Conservation (phyloP, 2,888 invertebrate genomes). For the Morinoia aosen region DNA sequence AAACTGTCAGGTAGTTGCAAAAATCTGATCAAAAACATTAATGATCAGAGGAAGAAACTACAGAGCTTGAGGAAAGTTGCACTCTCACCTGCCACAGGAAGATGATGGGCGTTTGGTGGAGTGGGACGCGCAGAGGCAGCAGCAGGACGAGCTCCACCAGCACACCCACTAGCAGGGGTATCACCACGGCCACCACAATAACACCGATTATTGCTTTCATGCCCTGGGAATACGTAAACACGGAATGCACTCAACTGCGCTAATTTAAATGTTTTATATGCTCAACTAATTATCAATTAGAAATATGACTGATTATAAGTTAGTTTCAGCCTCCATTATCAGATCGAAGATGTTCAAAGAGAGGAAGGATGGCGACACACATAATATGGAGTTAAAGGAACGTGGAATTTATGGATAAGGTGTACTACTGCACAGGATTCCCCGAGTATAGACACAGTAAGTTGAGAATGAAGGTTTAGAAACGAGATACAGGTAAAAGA, state of each 20-base stretch:
- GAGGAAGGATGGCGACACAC: too few relatives aligned
- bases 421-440: too few relatives aligned
- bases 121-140: constrained; percentile 91
- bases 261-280: not conserved
- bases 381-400: too few relatives aligned
- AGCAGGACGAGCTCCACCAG: constrained; percentile 92
- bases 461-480: too few relatives aligned
- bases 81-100: constrained; percentile 74
- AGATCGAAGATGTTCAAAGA: too few relatives aligned
- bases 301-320: not conserved
- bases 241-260: not conserved
- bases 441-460: too few relatives aligned
- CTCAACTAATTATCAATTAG: not conserved
- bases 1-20: too few relatives aligned
- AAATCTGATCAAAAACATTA: not conserved
- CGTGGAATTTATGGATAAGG: too few relatives aligned
- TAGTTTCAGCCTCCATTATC: too few relatives aligned
- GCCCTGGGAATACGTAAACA: constrained; percentile 73
- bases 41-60: not conserved
- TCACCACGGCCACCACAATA: constrained; percentile 84
- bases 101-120: constrained; percentile 85
- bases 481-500: too few relatives aligned
- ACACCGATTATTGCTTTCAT: constrained; percentile 81
- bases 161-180: constrained; percentile 92
- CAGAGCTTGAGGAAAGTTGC: not conserved